Conservation (phyloP, 2,113 vertebrate species). For the Oryzias melastigma region DNA sequence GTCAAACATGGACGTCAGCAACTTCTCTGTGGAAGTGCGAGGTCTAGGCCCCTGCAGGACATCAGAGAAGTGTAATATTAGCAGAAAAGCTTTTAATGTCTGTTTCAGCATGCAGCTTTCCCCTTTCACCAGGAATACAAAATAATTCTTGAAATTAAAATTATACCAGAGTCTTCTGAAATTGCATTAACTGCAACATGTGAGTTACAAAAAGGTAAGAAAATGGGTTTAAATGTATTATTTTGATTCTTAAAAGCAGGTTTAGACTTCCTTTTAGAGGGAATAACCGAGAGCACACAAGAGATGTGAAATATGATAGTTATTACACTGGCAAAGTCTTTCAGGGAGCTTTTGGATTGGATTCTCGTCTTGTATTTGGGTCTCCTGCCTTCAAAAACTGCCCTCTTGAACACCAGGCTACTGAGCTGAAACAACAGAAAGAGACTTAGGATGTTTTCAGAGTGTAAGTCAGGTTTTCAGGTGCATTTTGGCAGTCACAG, state of each 20-base stretch:
- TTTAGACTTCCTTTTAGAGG: neutral
- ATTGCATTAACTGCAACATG: too few relatives aligned
- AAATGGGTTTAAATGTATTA: too few relatives aligned
- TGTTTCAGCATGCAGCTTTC: too few relatives aligned
- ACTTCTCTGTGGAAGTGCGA: slow-evolving; percentile 76
- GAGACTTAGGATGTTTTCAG: neutral
- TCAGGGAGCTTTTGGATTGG: slow-evolving; percentile 76
- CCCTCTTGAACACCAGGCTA: slow-evolving; percentile 89
- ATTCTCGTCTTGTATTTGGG: slow-evolving; percentile 65
- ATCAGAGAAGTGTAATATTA: neutral
- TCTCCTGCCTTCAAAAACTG: slow-evolving; percentile 83
- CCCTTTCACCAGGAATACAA: too few relatives aligned
- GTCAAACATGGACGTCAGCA: slow-evolving; percentile 85
- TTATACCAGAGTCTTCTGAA: too few relatives aligned
- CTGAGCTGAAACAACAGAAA: slow-evolving; percentile 79
- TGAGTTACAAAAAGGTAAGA: too few relatives aligned
- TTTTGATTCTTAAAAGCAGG: too few relatives aligned
- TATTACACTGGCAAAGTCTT: slow-evolving; percentile 79
- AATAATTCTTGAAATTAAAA: too few relatives aligned
- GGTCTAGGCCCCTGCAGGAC: slow-evolving; percentile 79
- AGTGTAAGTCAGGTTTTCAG: neutral
- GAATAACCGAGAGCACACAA: neutral
- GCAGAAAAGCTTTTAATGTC: too few relatives aligned
- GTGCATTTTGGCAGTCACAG: neutral
- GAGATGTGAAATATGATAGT: neutral